Conservation (phyloP, 2,797 vertebrate genomes). For the Anisognathus igniventris region DNA sequence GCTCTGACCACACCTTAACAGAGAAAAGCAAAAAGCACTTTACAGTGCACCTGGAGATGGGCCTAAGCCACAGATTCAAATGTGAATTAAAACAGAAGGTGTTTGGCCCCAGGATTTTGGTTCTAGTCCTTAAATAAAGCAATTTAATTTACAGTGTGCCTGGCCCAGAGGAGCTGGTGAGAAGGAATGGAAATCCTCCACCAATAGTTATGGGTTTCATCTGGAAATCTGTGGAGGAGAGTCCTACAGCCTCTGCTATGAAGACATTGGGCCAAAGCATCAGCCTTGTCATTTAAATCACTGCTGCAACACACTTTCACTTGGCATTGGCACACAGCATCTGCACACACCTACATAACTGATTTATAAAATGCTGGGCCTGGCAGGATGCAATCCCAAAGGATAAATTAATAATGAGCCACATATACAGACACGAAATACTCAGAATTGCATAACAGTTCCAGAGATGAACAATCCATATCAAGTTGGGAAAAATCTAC, state of each 20-base stretch:
- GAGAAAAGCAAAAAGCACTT: not conserved
- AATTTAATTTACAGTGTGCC: not conserved
- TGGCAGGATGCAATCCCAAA: not conserved
- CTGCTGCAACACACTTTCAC: not conserved
- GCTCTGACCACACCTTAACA: not conserved
- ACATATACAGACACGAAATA: not conserved
- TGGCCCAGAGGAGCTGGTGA: not conserved
- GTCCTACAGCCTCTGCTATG: not conserved
- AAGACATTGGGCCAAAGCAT: not conserved
- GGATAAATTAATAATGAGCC: conserved; percentile 44
- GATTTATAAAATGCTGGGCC: conserved; percentile 8
- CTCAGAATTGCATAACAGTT: not conserved
- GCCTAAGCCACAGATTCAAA: conserved; percentile 26
- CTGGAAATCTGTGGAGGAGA: not conserved
- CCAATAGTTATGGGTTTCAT: not conserved
- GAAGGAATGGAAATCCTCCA: conserved; percentile 10
- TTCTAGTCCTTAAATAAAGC: not conserved
- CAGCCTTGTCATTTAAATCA: conserved; percentile 13
- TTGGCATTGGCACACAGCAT: not conserved
- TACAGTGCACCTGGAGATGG: not conserved
- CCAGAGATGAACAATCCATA: not conserved
- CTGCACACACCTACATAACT: conserved; percentile 1
- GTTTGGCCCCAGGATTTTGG: conserved; percentile 14
- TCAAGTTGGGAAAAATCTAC: not conserved
- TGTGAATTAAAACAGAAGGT: not conserved